Base-by-base conservation (phyloP, 2,888 invertebrate genomes). In the Exephanes ischioxanthus region DNA sequence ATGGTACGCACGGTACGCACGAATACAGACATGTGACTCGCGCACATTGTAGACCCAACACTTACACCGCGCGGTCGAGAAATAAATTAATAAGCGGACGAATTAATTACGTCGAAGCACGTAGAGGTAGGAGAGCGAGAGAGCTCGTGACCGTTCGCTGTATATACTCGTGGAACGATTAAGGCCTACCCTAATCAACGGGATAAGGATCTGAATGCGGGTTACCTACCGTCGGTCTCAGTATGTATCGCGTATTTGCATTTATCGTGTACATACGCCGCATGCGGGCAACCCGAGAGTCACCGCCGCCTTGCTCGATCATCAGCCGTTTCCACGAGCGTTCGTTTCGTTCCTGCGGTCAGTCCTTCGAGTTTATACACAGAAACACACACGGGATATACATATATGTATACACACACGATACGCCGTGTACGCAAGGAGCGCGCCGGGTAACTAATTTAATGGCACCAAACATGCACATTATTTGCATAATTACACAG, bases 401-500 rank as follows among this genome's bases (percentile, higher is more conserved):
- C 76, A 66, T 72, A n/a, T 80, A 67, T 72, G 45, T 75, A 77
- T 72, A 81, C 67, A 61, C 67, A 84, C 73, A 78, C 80, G 71
- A 71, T 68, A 84, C 72, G 61, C 67, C 67, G 63, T 78, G 67
- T 61, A 51, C 71, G 78, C 85, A 78, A 81, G 77, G 79, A 85
- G 85, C 76, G 81, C 80, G 86, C 86, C 58, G 58, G 77, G 81
- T 81, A 78, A 86, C 87, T 90, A 90, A 90, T 90, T 89, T 88
- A 90, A 89, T 89, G 88, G 86, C 86, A 89, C 89, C 87, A 89
- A 90, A 90, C 90, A 90, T 90, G 90, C 89, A 89, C 88, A 89
- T 88, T 88, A 89, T 90, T 90, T 89, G 89, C 90, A 90, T 90
- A 89, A 90, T 90, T 88, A 88, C 90, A 90, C 87, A 86, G 87